phyloP scores from a whole-genome alignment of 2,888 invertebrate species.

The Norana najaformis region DNA sequence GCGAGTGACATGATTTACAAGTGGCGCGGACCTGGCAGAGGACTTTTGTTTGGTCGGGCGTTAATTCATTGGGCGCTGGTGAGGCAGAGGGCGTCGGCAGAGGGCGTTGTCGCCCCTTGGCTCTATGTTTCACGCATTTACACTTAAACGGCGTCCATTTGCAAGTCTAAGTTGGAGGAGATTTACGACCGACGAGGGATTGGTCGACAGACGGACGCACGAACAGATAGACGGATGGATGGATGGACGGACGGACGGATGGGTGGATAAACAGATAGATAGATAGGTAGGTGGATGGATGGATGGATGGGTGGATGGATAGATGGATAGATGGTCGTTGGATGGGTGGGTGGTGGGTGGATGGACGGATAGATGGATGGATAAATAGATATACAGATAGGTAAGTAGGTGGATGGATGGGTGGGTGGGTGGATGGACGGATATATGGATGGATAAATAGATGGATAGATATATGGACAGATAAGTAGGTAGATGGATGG shows the following conservation, averaged over 20 bases:
- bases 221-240: not conserved
- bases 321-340: not conserved
- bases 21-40: not conserved
- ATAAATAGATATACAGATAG: not conserved
- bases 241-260: not conserved
- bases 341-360: too few relatives aligned
- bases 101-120: not conserved
- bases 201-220: not conserved
- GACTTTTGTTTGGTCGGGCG: not conserved
- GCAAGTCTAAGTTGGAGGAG: conserved; percentile 27
- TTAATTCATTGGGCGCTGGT: not conserved
- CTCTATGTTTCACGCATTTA: not conserved
- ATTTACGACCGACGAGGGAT: conserved; percentile 25
- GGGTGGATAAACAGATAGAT: not conserved
- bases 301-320: not conserved
- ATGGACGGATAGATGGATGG: not conserved
- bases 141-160: conserved; percentile 19
- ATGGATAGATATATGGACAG: not conserved
- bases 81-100: not conserved
- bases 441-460: not conserved
- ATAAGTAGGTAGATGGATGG: not conserved
- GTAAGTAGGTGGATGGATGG: too few relatives aligned
- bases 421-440: not conserved
- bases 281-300: not conserved
- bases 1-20: not conserved